Base-by-base conservation (phyloP, 2,113 vertebrate genomes). In the Cygnus atratus region DNA sequence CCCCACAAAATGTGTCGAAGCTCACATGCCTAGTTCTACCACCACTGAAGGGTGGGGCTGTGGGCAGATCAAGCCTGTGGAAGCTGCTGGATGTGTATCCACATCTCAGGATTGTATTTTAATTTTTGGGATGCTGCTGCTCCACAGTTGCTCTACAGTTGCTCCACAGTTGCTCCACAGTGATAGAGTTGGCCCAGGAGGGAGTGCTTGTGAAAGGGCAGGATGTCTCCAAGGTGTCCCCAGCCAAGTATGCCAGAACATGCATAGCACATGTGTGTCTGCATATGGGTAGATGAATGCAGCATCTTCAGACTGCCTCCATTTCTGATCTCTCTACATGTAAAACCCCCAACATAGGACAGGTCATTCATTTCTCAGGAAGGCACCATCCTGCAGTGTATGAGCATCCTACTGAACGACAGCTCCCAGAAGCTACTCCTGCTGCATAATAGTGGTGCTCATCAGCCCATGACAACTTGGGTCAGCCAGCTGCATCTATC, bases 391-490 rank as follows among this genome's bases (percentile, higher is more conserved):
- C 17, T 39, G 3, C 17, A 37, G 21, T 25, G n/a, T 66, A 71
- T 18, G 4, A 39, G 9, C 3, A 17, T 73, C 39, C 44, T 15
- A 33, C 50, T 28, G 48, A 84, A 65, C 0, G 1, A 59, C 24
- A 63, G 48, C 28, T 61, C 50, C 29, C n/a, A 28, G 29, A 50
- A 94, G 37, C 39, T 15, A 12, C 25, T 65, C 21, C 63, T 75
- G 31, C 54, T 79, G 2, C 15, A 7, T 52, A 44, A 39, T 14
- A 22, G 19, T 46, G 28, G 37, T 84, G 33, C 28, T 33, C 17
- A 20, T 35, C 24, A 46, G 57, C 33, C 20, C 17, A 3, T 7
- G 44, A 37, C 1, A 5, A 37, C 43, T 62, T 41, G 17, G 6
- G 35, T 65, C 73, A 79, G 28, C 11, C 55, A 29, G 61, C 35